Base-by-base conservation (phyloP, 2,797 vertebrate species). In the Eptatretus atami region DNA sequence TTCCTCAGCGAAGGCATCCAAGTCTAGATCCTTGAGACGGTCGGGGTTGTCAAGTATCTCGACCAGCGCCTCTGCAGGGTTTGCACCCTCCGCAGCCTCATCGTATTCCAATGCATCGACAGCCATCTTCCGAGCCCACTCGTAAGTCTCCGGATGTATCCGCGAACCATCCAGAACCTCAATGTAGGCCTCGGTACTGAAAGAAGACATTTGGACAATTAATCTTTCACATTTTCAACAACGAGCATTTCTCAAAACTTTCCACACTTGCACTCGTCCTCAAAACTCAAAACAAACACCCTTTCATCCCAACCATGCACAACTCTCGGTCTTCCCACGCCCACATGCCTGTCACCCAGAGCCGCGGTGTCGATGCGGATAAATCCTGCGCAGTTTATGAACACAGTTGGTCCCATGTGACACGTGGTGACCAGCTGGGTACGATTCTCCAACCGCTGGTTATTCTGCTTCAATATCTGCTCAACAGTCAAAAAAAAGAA, bases 331-430 rank as follows among this genome's bases (percentile, higher is more conserved):
- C 55, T 3, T 24, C 55, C 2, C 11, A 24, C 10, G 15, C 2
- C 15, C 11, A 24, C 24, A 2, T 60, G 94, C 88, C 88, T 96
- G 78, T 99, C 92, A 13, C 92, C 92, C 52, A 99, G 79, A 0
- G 90, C 96, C 1, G 87, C 85, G 0, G 92, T 99, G 77, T 99
- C 92, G 0, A 99, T 99, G 74, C 96, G 96, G 74, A 99, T 93
- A 74, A 99, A 99, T 67, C 92, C 90, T 10, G 92, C 92, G 54
- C 92, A 99, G 75, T 99, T 99, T 71, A 99, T 99, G 66, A 99
- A 99, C 70, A 99, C 92, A 70, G 96, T 99, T 65, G 92, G 92
- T 66, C 92, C 92, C 92, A 99, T 99, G 75, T 99, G 90, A 71
- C 88, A 96, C 90, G 96, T 92, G 0, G 92, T 99, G 69, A 99